These are phyloP conservation scores for Troides oblongomaculatus DNA, from an alignment of 2,888 invertebrate genomes.

Conservation along the genomic window DNA sequence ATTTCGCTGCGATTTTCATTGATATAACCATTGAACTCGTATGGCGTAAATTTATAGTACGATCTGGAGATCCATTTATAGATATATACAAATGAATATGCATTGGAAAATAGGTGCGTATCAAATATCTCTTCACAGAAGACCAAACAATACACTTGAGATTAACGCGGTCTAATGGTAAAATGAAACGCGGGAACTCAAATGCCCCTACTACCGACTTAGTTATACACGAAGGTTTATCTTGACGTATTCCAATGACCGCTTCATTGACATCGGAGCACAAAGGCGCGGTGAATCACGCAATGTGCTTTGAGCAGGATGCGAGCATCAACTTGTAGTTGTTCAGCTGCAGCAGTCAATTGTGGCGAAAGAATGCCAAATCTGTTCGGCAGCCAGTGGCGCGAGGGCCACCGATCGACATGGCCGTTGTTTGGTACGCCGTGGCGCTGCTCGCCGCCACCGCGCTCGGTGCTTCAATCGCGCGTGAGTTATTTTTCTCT, in stretches of 20 bases:
- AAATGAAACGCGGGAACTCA: slow-evolving; percentile 6
- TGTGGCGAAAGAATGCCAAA: slow-evolving; percentile 66
- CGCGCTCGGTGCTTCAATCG: slow-evolving; percentile 68
- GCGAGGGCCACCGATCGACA: slow-evolving; percentile 59
- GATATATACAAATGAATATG: too few relatives aligned
- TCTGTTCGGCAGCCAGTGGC: slow-evolving; percentile 58
- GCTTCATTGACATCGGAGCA: neutral
- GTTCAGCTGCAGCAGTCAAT: slow-evolving; percentile 54
- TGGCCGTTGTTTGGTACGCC: slow-evolving; percentile 69
- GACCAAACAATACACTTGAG: neutral
- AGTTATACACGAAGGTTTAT: slow-evolving; percentile 7
- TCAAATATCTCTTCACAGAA: neutral
- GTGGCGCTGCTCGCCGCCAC: slow-evolving; percentile 63
- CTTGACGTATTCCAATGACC: slow-evolving; percentile 13
- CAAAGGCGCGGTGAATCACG: slow-evolving; percentile 23
- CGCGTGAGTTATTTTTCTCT: slow-evolving; percentile 59
- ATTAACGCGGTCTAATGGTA: slow-evolving; percentile 1
- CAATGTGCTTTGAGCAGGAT: slow-evolving; percentile 34
- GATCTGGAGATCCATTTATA: too few relatives aligned
- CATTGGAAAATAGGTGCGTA: too few relatives aligned
- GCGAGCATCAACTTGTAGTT: slow-evolving; percentile 27
- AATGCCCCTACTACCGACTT: slow-evolving; percentile 32
- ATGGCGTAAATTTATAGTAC: too few relatives aligned
- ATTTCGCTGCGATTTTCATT: too few relatives aligned
- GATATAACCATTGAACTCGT: too few relatives aligned